Percentiles rank a stretch among this genome's conserved stretches.
Conservation (phyloP, 2,797 vertebrate genomes). For the Ciconia nigra region DNA sequence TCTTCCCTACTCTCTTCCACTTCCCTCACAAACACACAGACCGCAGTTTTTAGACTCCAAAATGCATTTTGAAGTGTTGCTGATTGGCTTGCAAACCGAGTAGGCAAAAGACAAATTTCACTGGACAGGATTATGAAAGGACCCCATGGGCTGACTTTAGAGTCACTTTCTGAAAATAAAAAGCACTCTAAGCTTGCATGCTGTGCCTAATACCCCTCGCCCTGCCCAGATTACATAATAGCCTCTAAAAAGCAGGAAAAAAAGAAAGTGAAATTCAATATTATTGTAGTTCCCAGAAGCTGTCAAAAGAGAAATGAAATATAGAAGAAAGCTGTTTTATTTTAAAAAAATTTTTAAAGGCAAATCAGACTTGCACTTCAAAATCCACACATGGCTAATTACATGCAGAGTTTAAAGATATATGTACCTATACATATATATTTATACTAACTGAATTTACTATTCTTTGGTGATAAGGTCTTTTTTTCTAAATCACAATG, state of each 20-base stretch:
- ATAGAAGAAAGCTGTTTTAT: not conserved
- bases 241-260: not conserved
- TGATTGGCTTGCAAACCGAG: not conserved
- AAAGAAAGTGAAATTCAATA: slow-evolving; percentile 42
- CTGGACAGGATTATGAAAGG: not conserved
- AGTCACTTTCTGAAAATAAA: not conserved
- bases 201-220: not conserved
- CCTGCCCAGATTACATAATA: not conserved
- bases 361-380: not conserved
- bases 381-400: not conserved
- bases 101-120: not conserved
- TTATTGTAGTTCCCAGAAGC: slow-evolving; percentile 11
- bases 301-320: not conserved
- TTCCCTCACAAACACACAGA: not conserved
- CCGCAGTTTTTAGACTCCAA: not conserved
- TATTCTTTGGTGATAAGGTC: not conserved
- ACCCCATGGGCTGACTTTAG: not conserved
- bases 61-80: not conserved
- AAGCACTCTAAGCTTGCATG: not conserved
- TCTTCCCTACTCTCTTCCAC: not conserved
- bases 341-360: not conserved
- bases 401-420: not conserved
- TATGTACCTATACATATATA: not conserved
- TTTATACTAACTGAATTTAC: not conserved
- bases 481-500: not conserved